phyloP scores from a whole-genome alignment of 2,797 vertebrate genomes.

The Epinephelus coioides region DNA sequence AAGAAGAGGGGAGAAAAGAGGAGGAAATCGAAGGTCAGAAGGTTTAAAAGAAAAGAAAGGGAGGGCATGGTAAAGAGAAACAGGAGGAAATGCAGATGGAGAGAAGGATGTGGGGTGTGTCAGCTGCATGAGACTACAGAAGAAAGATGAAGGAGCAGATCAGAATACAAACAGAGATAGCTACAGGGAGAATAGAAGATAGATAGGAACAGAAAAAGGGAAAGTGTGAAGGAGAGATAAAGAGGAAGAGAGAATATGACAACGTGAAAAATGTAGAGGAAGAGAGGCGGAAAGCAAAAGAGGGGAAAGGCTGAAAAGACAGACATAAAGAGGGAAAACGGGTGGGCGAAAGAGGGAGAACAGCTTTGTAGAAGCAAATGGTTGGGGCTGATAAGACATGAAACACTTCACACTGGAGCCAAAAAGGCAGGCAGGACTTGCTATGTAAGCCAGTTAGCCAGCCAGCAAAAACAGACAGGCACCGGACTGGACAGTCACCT shows the following conservation, averaged over 20 bases:
- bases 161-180: conserved; percentile 53
- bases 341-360: conserved; percentile 45
- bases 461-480: conserved; percentile 29
- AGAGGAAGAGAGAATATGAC: conserved; percentile 32
- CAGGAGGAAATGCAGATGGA: conserved; percentile 5
- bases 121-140: conserved; percentile 46
- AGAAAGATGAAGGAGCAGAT: conserved; percentile 50
- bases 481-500: conserved; percentile 50
- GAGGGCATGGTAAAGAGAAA: conserved; percentile 12
- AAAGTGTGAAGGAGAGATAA: conserved; percentile 53
- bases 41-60: conserved; percentile 36
- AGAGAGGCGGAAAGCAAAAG: conserved; percentile 27
- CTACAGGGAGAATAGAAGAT: conserved; percentile 35
- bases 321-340: conserved; percentile 45
- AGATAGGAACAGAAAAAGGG: conserved; percentile 23
- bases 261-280: conserved; percentile 34
- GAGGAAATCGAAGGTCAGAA: conserved; percentile 33
- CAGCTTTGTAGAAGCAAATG: conserved; percentile 79
- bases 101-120: background rate
- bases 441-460: conserved; percentile 63
- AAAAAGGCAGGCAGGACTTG: conserved; percentile 62
- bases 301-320: conserved; percentile 43
- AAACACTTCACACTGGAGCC: conserved; percentile 67
- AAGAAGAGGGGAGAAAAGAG: conserved; percentile 5
- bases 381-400: conserved; percentile 78